phyloP scores from a whole-genome alignment of 23 tunicate genomes.

The Trididemnum clinides region DNA sequence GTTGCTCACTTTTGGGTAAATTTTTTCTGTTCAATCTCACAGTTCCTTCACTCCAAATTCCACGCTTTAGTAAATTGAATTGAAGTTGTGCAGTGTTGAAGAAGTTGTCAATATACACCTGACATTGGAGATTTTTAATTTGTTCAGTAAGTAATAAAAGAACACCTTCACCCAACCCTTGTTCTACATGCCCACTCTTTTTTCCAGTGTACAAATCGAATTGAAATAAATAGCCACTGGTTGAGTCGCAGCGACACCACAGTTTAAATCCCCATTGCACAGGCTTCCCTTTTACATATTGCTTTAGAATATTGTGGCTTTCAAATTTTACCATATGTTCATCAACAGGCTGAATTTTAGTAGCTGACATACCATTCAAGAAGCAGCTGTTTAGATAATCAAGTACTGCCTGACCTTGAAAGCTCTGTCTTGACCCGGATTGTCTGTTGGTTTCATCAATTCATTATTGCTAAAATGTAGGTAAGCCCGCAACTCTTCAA shows the following conservation, averaged over 20 bases:
- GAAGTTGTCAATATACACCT: not conserved
- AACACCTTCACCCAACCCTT: too few species aligned
- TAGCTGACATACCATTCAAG: not conserved
- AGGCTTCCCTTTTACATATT: conserved; percentile 20
- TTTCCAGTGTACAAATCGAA: conserved; percentile 8
- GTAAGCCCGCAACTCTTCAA: conserved; percentile 6
- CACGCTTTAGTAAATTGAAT: not conserved
- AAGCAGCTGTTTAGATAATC: not conserved
- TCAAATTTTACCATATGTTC: conserved; percentile 12
- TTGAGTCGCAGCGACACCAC: conserved; percentile 18
- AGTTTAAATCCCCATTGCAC: conserved; percentile 11
- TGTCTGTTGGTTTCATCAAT: not conserved
- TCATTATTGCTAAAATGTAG: conserved; percentile 2
- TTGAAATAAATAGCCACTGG: not conserved
- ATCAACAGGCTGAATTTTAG: not conserved
- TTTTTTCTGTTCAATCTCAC: not conserved
- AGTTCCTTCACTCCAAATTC: not conserved
- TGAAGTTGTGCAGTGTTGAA: not conserved
- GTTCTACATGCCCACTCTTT: not conserved
- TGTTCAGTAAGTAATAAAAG: not conserved
- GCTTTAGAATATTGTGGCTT: too few species aligned
- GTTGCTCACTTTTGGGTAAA: not conserved
- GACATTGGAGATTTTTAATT: not conserved
- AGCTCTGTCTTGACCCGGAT: not conserved
- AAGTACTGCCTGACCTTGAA: conserved; percentile 15